These are phyloP conservation scores for Oryzias dopingdopingensis DNA, from an alignment of 2,797 vertebrate genomes.

Conservation along the genomic window DNA sequence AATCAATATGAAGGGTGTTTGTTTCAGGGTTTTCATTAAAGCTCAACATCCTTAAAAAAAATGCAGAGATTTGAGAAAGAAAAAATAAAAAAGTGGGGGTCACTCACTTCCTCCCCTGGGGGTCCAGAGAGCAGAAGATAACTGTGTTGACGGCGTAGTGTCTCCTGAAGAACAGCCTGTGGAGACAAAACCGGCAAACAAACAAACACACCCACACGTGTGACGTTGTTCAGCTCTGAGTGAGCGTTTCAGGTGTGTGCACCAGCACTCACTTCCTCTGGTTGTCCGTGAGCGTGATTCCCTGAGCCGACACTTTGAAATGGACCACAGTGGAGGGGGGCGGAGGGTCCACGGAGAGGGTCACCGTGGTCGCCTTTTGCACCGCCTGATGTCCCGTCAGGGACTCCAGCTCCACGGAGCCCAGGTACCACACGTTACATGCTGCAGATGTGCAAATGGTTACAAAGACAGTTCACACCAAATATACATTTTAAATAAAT, in stretches of 20 bases:
- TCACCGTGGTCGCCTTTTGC: constrained; percentile 88
- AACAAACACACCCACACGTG: neutral
- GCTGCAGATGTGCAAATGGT: constrained; percentile 66
- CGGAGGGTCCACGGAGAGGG: constrained; percentile 80
- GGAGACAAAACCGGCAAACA: constrained; percentile 22
- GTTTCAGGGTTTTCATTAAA: no score
- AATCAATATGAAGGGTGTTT: no score
- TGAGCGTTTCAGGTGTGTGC: constrained; percentile 1
- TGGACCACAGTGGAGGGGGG: constrained; percentile 89
- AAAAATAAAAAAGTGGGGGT: neutral
- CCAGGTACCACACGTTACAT: constrained; percentile 96
- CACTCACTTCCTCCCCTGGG: constrained; percentile 92
- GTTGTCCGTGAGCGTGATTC: constrained; percentile 97
- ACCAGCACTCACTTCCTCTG: constrained; percentile 89
- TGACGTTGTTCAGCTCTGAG: neutral
- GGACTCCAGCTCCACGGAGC: constrained; percentile 93
- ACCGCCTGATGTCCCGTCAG: constrained; percentile 92
- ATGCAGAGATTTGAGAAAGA: no score
- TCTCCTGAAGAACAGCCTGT: constrained; percentile 92
- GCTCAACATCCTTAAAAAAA: no score
- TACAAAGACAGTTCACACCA: neutral
- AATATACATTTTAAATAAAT: neutral
- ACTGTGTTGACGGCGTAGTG: constrained; percentile 93
- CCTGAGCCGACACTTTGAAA: constrained; percentile 96
- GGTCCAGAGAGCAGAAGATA: constrained; percentile 94